These are phyloP conservation scores for Hesperia comma DNA, from an alignment of 2,888 invertebrate genomes.

Conservation along the genomic window DNA sequence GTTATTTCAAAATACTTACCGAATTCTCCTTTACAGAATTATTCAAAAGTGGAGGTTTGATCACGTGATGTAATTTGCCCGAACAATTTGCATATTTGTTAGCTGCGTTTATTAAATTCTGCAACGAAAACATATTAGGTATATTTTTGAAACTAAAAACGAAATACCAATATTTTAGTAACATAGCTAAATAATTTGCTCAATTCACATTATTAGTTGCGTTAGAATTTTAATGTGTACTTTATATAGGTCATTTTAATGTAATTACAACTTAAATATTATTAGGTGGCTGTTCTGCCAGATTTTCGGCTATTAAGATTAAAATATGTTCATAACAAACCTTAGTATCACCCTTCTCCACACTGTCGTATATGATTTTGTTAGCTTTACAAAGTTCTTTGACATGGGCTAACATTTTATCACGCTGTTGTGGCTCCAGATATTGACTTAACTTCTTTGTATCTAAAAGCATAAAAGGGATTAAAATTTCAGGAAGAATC, in stretches of 20 bases:
- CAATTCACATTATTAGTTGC: too few relatives aligned
- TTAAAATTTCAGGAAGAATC: too few relatives aligned
- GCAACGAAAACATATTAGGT: not conserved
- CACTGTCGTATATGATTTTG: not conserved
- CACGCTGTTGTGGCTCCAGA: slow-evolving; percentile 33
- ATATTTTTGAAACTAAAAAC: not conserved
- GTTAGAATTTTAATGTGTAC: too few relatives aligned
- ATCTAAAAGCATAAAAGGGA: slow-evolving; percentile 22
- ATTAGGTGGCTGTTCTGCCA: too few relatives aligned
- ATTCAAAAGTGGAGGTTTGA: slow-evolving; percentile 42
- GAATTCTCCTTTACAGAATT: slow-evolving; percentile 37
- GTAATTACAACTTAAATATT: too few relatives aligned
- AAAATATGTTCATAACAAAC: not conserved
- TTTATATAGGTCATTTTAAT: too few relatives aligned
- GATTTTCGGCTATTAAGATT: not conserved
- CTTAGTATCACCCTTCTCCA: slow-evolving; percentile 10
- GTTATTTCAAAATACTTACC: slow-evolving; percentile 30
- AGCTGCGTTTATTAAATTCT: slow-evolving; percentile 51
- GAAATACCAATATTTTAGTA: too few relatives aligned
- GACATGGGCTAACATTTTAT: slow-evolving; percentile 34
- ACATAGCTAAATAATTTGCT: too few relatives aligned
- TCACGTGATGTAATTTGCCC: slow-evolving; percentile 47
- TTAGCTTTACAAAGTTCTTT: slow-evolving; percentile 30
- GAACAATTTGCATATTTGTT: slow-evolving; percentile 49
- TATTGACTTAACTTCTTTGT: slow-evolving; percentile 30